Percentiles rank a stretch among this genome's conserved stretches.
Evolutionary conservation across 37 sponge, comb jelly and placozoan genomes (phyloP).

Genomic region (Agelas oroides): DNA sequence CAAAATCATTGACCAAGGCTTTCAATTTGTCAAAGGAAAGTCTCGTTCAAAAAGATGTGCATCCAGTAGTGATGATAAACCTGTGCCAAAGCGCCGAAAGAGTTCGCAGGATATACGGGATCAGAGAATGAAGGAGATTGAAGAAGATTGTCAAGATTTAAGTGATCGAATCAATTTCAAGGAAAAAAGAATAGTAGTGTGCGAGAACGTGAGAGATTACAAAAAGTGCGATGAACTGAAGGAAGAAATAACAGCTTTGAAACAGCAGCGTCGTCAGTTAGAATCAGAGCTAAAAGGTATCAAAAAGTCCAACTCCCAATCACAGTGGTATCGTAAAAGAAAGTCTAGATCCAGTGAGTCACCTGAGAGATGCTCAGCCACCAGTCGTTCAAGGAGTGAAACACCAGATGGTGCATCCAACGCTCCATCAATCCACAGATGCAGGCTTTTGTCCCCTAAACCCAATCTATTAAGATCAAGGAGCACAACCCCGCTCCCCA

Average conservation of each 20-base stretch:
- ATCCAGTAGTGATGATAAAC: background rate
- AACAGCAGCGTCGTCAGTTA: constrained; percentile 4
- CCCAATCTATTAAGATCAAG: no score
- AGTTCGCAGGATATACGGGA: background rate
- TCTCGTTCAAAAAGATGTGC: constrained; percentile 8
- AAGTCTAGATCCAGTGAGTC: no score
- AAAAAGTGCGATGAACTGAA: constrained; percentile 36
- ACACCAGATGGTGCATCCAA: no score
- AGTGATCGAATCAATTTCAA: constrained; percentile 6
- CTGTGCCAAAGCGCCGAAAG: constrained; percentile 14
- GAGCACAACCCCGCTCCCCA: no score
- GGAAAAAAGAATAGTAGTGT: background rate
- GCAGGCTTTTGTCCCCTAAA: no score
- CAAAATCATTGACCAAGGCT: constrained; percentile 1
- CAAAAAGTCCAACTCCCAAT: background rate
- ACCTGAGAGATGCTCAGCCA: no score
- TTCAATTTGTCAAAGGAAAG: constrained; percentile 32
- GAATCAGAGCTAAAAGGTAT: constrained; percentile 3
- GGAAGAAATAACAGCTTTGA: constrained; percentile 23
- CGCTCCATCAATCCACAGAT: no score
- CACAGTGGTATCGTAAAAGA: no score
- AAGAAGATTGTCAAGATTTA: constrained; percentile 7
- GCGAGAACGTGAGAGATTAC: constrained; percentile 12
- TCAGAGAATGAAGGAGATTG: constrained; percentile 6
- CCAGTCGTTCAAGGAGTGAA: no score